These are phyloP conservation scores for Thalpophila matura DNA, from an alignment of 2,888 invertebrate genomes.

Conservation along the genomic window DNA sequence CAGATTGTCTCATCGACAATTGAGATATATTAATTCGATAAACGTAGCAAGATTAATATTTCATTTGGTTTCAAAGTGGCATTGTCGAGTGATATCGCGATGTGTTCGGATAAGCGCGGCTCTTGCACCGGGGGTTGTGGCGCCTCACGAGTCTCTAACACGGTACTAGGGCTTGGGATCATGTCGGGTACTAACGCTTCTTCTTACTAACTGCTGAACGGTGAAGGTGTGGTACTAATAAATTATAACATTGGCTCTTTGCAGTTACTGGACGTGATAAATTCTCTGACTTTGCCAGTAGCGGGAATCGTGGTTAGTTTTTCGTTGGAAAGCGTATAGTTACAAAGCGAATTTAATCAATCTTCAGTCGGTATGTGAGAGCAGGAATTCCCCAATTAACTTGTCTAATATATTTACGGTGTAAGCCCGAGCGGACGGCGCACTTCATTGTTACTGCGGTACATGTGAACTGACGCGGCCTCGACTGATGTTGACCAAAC, in stretches of 20 bases:
- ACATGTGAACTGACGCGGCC: conserved; percentile 80
- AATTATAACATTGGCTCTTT: conserved; percentile 61
- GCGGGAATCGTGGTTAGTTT: conserved; percentile 47
- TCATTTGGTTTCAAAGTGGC: conserved; percentile 78
- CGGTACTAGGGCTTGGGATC: conserved; percentile 72
- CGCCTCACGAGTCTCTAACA: conserved; percentile 77
- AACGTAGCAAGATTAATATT: conserved; percentile 78
- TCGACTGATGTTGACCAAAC: conserved; percentile 82
- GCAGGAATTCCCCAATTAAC: conserved; percentile 62
- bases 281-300: conserved; percentile 30
- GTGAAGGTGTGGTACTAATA: conserved; percentile 62
- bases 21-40: conserved; percentile 86
- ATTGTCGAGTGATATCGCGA: conserved; percentile 74
- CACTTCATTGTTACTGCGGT: conserved; percentile 70
- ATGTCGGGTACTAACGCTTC: conserved; percentile 77
- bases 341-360: conserved; percentile 39
- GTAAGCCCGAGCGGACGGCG: conserved; percentile 46
- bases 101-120: conserved; percentile 88
- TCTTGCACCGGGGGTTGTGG: conserved; percentile 84
- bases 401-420: conserved; percentile 58
- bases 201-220: conserved; percentile 66
- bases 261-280: conserved; percentile 56
- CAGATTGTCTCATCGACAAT: conserved; percentile 83
- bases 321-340: conserved; percentile 31
- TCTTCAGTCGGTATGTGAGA: conserved; percentile 35